Evolutionary conservation across 35 echinoderm and acorn worm genomes (phyloP), one percentile per base, ranked within the genome.

Genomic region (Chiridota heheva): DNA sequence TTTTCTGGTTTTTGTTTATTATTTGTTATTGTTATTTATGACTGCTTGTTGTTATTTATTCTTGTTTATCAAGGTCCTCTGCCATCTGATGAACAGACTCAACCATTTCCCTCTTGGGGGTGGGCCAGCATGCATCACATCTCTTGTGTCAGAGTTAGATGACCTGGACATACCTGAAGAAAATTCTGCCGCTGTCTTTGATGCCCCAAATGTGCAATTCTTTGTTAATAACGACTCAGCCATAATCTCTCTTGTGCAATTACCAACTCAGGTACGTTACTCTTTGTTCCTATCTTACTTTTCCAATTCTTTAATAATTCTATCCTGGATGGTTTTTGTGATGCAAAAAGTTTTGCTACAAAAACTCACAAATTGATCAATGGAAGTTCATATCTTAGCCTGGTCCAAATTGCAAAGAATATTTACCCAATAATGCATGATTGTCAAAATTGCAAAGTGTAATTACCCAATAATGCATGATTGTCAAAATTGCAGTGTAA

Each of bases 71-170:
- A 42, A 97, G 93, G 93, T 97, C 17, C 84, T 98, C 45, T 88
- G 84, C 65, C 95, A 98, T 61, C 63, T 98, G 15, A 73, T 92
- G 24, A 91, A 91, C 53, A 86, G 90, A 70, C 85, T 98, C 4
- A 88, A 84, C 34, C 95, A 98, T 68, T 98, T 91, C 69, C 95
- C 95, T 45, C 73, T 98, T 12, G 95, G 81, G 39, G 89, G 95
- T 51, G 95, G 95, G 20, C 89, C 95, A 17, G 88, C 95, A 12
- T 84, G 89, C 40, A 60, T 98, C 67, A 98, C 89, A 37, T 84
- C 95, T 31, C 68, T 73, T 24, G 81, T 91, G 55, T 91, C 80
- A 76, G 95, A 98, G 63, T 78, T 92, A 35, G 88, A 98, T 67
- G 95, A 98, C 63, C 90, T 77, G 20, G 38, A 25, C n/a, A 85